A percentile compares a stretch with the other conserved stretches of the same genome.
Conservation (phyloP, 2,797 vertebrate species). For the Anguilla obscura region DNA sequence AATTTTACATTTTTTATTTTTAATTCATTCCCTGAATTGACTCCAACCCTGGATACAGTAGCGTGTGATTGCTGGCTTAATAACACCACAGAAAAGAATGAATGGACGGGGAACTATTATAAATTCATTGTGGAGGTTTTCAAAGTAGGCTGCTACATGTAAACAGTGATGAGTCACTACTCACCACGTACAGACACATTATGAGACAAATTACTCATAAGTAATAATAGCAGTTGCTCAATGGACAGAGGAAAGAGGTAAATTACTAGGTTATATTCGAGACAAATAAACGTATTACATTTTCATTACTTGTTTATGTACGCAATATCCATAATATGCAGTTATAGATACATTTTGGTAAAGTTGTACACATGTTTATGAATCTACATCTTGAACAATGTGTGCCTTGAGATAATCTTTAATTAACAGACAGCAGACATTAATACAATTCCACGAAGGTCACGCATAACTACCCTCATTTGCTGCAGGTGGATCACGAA, state of each 20-base stretch:
- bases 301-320: neutral
- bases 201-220: neutral
- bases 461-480: neutral
- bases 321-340: neutral
- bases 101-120: neutral
- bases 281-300: neutral
- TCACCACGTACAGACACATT: neutral
- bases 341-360: neutral
- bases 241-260: neutral
- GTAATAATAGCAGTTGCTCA: neutral
- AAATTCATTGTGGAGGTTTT: neutral
- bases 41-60: too few species aligned
- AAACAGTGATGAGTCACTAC: neutral
- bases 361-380: neutral
- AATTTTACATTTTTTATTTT: too few species aligned
- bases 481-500: neutral
- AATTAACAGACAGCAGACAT: too few species aligned
- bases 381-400: neutral
- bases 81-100: conserved; percentile 13
- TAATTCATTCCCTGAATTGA: too few species aligned
- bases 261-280: neutral
- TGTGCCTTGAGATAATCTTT: too few species aligned
- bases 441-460: neutral
- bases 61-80: neutral
- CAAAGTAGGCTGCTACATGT: neutral